Evolutionary conservation across 2,113 vertebrate genomes (phyloP).

Genomic region (Hiodon tergisus): DNA sequence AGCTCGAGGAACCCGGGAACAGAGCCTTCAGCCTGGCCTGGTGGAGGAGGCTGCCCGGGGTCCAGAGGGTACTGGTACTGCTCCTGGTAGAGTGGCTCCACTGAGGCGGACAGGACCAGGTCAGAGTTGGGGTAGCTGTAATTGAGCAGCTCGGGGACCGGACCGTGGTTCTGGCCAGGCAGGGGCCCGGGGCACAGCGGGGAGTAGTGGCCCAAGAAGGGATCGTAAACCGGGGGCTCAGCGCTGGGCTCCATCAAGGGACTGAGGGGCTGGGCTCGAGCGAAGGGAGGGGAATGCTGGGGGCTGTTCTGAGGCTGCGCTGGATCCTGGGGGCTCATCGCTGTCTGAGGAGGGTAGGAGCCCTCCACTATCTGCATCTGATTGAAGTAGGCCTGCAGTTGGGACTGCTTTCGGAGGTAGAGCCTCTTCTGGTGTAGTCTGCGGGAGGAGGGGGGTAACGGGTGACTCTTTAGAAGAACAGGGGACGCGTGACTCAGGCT

Average conservation of each 20-base stretch:
- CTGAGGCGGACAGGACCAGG: slow-evolving; percentile 44
- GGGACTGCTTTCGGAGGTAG: slow-evolving; percentile 88
- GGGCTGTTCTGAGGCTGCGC: slow-evolving; percentile 59
- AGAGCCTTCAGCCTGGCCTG: slow-evolving; percentile 42
- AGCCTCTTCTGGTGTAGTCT: slow-evolving; percentile 93
- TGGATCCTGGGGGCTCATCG: slow-evolving; percentile 66
- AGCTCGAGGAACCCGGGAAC: slow-evolving; percentile 63
- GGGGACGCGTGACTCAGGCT: background rate
- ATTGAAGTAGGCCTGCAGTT: slow-evolving; percentile 91
- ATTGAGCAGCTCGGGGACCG: slow-evolving; percentile 43
- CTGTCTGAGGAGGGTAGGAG: slow-evolving; percentile 63
- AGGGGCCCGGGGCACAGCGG: slow-evolving; percentile 38
- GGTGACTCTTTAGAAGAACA: background rate
- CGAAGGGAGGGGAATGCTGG: slow-evolving; percentile 46
- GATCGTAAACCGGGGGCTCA: slow-evolving; percentile 55
- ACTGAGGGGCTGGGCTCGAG: slow-evolving; percentile 48
- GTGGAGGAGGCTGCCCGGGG: slow-evolving; percentile 45
- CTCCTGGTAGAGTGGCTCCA: slow-evolving; percentile 59
- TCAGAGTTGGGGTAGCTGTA: slow-evolving; percentile 73
- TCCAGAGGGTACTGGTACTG: slow-evolving; percentile 70
- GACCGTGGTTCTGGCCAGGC: slow-evolving; percentile 27
- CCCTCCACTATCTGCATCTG: slow-evolving; percentile 97
- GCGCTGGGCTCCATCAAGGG: slow-evolving; percentile 55
- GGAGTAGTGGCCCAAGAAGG: slow-evolving; percentile 67
- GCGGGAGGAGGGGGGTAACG: slow-evolving; percentile 19